Conservation (phyloP, 2,888 invertebrate genomes). For the Oeneis ivallda region DNA sequence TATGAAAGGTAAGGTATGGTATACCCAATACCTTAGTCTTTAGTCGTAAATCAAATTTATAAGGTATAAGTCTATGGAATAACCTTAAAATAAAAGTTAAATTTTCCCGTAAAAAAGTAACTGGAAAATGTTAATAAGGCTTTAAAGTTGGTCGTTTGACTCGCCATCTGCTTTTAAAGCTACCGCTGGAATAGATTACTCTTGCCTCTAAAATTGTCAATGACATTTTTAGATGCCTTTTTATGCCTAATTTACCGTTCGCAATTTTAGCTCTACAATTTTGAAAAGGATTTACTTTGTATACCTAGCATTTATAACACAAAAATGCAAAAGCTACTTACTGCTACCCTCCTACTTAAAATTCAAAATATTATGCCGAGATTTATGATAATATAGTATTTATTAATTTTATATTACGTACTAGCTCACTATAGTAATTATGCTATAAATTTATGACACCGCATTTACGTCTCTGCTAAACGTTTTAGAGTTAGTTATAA, state of each 20-base stretch:
- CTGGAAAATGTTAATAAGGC: conserved; percentile 27
- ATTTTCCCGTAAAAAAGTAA: conserved; percentile 17
- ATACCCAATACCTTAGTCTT: no score
- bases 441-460: no score
- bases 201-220: conserved; percentile 22
- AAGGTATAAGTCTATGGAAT: conserved; percentile 14
- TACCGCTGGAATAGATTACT: conserved; percentile 26
- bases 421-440: no score
- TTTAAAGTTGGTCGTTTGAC: conserved; percentile 26
- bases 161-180: conserved; percentile 25
- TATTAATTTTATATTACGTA: no score
- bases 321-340: no score
- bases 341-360: no score
- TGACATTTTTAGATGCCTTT: conserved; percentile 25
- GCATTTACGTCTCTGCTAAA: no score
- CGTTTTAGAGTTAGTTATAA: no score
- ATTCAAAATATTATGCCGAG: no score
- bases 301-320: background rate
- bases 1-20: no score
- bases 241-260: conserved; percentile 5
- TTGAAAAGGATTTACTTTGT: conserved; percentile 1
- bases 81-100: background rate
- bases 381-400: no score
- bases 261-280: conserved; percentile 7
- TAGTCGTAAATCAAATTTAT: background rate